Evolutionary conservation across 2,797 vertebrate species (phyloP).

Genomic region (Potorous gilbertii): DNA sequence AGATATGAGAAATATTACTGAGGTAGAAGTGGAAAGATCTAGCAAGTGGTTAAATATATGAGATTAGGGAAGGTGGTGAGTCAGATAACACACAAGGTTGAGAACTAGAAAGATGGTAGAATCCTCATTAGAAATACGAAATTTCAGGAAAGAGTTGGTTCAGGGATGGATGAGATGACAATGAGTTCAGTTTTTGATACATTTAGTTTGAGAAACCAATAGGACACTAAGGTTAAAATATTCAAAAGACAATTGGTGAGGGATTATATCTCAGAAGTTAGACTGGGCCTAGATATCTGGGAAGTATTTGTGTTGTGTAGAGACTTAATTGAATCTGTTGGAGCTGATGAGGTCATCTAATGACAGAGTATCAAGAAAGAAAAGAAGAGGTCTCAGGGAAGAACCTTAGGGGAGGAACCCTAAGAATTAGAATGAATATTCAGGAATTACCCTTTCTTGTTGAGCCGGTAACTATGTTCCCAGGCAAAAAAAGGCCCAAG

Average conservation of each 20-base stretch:
- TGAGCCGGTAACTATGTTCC: not conserved
- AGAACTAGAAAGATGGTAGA: not conserved
- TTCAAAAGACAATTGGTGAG: not conserved
- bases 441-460: not conserved
- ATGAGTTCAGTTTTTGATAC: not conserved
- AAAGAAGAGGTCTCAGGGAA: not conserved
- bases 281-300: not conserved
- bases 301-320: not conserved
- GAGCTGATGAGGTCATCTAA: not conserved
- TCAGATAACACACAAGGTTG: not conserved
- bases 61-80: not conserved
- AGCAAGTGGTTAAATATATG: not conserved
- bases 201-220: not conserved
- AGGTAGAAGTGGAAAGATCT: not conserved
- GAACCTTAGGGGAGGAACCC: not conserved
- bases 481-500: not conserved
- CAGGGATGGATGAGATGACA: not conserved
- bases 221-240: not conserved
- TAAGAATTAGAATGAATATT: not conserved
- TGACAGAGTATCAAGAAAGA: not conserved
- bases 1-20: not conserved
- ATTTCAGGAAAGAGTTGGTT: not conserved
- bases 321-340: not conserved
- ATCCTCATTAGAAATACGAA: not conserved
- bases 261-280: not conserved